Conservation (phyloP, 2,888 invertebrate genomes). For the Caradrina kadenii region DNA sequence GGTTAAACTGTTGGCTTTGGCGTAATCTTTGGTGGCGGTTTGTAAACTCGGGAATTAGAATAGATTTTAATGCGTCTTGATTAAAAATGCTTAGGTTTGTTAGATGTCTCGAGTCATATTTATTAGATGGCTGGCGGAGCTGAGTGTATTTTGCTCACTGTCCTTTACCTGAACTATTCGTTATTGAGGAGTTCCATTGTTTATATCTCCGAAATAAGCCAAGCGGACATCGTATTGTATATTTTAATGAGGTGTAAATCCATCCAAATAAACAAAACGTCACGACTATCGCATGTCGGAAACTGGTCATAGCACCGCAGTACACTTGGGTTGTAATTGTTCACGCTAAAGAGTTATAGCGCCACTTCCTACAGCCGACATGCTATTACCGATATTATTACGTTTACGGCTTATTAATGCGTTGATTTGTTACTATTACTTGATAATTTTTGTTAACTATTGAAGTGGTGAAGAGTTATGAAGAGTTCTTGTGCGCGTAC, state of each 20-base stretch:
- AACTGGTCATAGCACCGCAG: slow-evolving; percentile 9
- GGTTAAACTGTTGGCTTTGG: too few relatives aligned
- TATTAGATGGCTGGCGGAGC: too few relatives aligned
- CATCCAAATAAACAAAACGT: not conserved
- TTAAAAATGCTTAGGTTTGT: too few relatives aligned
- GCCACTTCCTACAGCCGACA: slow-evolving; percentile 39
- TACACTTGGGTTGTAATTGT: slow-evolving; percentile 15
- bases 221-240: too few relatives aligned
- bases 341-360: slow-evolving; percentile 23
- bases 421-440: slow-evolving; percentile 37
- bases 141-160: too few relatives aligned
- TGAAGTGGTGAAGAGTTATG: slow-evolving; percentile 11
- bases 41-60: too few relatives aligned
- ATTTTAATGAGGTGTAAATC: not conserved
- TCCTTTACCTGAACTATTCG: too few relatives aligned
- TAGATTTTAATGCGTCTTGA: too few relatives aligned
- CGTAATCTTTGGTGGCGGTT: too few relatives aligned
- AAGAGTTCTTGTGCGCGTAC: not conserved
- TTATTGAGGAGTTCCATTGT: too few relatives aligned
- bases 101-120: too few relatives aligned
- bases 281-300: slow-evolving; percentile 46
- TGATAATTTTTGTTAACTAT: slow-evolving; percentile 11
- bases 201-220: too few relatives aligned
- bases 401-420: slow-evolving; percentile 5
- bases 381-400: slow-evolving; percentile 18